A percentile compares a stretch with the other conserved stretches of the same genome.
Evolutionary conservation across 1,140 invertebrate species (phyloP).

Genomic region (Eubasilissa regina): DNA sequence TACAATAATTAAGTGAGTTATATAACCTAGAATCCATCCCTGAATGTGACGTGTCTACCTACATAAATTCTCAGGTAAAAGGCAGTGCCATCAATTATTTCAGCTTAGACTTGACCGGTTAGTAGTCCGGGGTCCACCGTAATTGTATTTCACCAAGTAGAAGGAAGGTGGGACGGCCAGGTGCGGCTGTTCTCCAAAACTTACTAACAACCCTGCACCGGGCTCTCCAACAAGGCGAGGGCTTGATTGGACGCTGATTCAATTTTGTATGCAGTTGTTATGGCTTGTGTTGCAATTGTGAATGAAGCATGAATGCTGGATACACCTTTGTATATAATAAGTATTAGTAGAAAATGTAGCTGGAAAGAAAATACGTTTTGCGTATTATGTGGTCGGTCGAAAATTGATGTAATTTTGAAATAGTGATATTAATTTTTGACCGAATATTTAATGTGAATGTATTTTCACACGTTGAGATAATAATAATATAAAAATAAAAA

Average conservation of each 20-base stretch:
- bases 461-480: no score
- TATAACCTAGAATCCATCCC: not conserved
- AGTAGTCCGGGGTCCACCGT: constrained; percentile 2
- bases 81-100: constrained; percentile 44
- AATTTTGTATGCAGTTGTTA: constrained; percentile 33
- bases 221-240: not conserved
- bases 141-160: constrained; percentile 42
- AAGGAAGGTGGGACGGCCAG: constrained; percentile 1
- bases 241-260: constrained; percentile 51
- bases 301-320: constrained; percentile 1
- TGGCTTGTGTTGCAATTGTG: constrained; percentile 23
- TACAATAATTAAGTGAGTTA: no score
- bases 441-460: no score
- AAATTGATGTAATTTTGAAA: no score
- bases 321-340: no score
- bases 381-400: no score
- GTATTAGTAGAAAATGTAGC: no score
- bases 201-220: constrained; percentile 36
- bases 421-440: no score
- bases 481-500: no score
- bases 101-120: constrained; percentile 49
- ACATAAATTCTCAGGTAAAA: constrained; percentile 16
- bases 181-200: constrained; percentile 25
- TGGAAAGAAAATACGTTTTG: no score
- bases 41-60: not conserved